These are phyloP conservation scores for Bufo gargarizans DNA, from an alignment of 2,113 vertebrate genomes.

Conservation along the genomic window DNA sequence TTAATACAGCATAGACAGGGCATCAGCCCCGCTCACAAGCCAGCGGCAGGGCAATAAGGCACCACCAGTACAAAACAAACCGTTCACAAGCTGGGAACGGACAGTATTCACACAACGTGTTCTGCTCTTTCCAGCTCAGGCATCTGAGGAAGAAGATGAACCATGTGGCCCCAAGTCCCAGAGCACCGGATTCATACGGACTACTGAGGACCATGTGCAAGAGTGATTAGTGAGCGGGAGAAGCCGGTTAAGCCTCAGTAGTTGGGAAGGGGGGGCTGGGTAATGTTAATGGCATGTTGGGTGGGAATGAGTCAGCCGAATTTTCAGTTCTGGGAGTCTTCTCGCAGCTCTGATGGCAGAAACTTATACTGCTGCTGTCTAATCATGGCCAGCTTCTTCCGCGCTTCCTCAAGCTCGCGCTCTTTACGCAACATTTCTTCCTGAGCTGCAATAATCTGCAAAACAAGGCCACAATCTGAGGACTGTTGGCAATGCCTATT, in stretches of 20 bases:
- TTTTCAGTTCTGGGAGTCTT: conserved; percentile 79
- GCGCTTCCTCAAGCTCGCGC: conserved; percentile 89
- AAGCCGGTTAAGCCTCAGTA: conserved; percentile 31
- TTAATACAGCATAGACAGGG: conserved; percentile 27
- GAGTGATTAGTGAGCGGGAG: conserved; percentile 39
- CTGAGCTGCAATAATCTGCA: conserved; percentile 94
- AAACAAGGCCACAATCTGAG: neutral
- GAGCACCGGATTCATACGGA: neutral
- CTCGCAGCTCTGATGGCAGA: conserved; percentile 90
- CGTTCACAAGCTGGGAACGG: neutral
- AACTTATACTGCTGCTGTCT: conserved; percentile 98
- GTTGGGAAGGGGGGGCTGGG: neutral
- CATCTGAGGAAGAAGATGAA: neutral
- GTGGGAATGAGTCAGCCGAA: neutral
- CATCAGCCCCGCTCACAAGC: neutral
- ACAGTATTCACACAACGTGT: neutral
- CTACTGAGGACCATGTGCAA: conserved; percentile 8
- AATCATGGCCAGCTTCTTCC: conserved; percentile 94
- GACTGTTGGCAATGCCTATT: neutral
- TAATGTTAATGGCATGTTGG: neutral
- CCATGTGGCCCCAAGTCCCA: neutral
- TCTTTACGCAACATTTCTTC: conserved; percentile 98
- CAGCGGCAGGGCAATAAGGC: conserved; percentile 36
- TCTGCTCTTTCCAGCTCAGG: neutral
- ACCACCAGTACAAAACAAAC: conserved; percentile 33